These are phyloP conservation scores for Pogoniulus pusillus DNA, from an alignment of 2,797 vertebrate species.

Conservation along the genomic window DNA sequence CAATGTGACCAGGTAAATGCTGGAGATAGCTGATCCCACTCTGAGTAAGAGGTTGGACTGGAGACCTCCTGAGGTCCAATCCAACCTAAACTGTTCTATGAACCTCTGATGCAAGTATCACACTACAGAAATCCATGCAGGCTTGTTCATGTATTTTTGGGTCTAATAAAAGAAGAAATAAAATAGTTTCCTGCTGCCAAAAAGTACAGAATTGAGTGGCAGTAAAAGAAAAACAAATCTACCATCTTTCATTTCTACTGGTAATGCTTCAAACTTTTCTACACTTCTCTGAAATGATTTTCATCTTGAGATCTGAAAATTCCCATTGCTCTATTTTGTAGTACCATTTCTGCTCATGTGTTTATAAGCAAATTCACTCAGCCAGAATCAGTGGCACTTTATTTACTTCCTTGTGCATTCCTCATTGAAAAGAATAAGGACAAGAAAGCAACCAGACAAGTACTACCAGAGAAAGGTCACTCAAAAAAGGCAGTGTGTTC, in stretches of 20 bases:
- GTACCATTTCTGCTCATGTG: background rate
- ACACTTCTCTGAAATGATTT: slow-evolving; percentile 45
- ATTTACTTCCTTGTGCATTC: background rate
- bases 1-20: background rate
- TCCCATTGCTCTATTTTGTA: slow-evolving; percentile 27
- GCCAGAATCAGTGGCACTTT: background rate
- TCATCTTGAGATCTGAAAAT: background rate
- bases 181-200: background rate
- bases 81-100: background rate
- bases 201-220: background rate
- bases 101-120: background rate
- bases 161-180: background rate
- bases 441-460: accelerated
- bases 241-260: slow-evolving; percentile 4
- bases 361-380: background rate
- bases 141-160: slow-evolving; percentile 30
- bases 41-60: background rate
- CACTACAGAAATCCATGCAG: slow-evolving; percentile 33
- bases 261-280: slow-evolving; percentile 32
- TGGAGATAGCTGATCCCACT: background rate
- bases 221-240: background rate
- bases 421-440: background rate
- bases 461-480: background rate
- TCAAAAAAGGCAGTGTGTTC: background rate
- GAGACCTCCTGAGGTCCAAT: background rate